A percentile compares a stretch with the other conserved stretches of the same genome.
Conservation (phyloP, 2,113 vertebrate genomes). For the Camelus dromedarius region DNA sequence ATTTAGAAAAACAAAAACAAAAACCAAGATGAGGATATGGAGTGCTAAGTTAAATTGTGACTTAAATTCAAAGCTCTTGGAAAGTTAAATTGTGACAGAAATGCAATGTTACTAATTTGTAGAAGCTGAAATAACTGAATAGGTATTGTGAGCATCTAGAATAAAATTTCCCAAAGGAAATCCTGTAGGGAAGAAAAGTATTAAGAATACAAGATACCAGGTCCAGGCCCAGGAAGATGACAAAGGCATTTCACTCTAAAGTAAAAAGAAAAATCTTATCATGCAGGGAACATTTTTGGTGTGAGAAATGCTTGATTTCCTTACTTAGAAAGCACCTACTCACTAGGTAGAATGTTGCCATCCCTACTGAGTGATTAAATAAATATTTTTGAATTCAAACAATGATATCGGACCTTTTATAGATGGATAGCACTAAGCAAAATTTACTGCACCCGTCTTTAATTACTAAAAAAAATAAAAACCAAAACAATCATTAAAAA, state of each 20-base stretch:
- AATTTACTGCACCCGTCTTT: background rate
- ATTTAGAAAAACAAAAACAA: background rate
- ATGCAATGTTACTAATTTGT: constrained; percentile 5
- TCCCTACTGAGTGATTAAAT: background rate
- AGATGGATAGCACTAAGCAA: background rate
- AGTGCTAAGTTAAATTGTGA: background rate
- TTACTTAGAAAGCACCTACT: background rate
- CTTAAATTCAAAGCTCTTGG: background rate
- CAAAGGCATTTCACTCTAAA: constrained; percentile 45
- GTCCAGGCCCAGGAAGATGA: background rate
- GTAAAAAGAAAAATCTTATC: background rate
- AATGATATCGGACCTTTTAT: background rate
- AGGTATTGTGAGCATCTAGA: background rate
- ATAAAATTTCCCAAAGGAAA: constrained; percentile 58
- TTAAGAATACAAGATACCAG: background rate
- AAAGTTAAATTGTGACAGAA: constrained; percentile 1
- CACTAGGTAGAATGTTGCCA: background rate
- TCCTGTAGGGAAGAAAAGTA: constrained; percentile 10
- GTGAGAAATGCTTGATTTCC: background rate
- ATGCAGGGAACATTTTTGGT: background rate
- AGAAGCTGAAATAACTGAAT: constrained; percentile 29
- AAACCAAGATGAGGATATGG: background rate
- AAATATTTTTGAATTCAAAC: background rate
- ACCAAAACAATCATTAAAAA: constrained; percentile 6
- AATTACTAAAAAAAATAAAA: constrained; percentile 49